Conservation (phyloP, 2,113 vertebrate species). For the Struthidea cinerea region DNA sequence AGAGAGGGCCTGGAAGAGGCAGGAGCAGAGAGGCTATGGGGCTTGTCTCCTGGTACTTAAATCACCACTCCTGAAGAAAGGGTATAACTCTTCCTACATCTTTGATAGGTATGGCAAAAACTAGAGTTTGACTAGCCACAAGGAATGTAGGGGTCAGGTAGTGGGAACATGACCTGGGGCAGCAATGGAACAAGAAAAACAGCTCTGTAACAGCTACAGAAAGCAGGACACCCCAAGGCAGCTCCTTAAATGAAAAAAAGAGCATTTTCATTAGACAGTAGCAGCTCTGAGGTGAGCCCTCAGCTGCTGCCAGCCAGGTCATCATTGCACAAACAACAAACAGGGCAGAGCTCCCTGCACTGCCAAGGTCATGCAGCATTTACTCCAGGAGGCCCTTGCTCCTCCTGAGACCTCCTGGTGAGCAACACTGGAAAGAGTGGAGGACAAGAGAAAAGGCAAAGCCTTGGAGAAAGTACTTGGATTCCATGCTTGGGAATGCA, state of each 20-base stretch:
- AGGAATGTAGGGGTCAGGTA: neutral
- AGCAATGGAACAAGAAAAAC: neutral
- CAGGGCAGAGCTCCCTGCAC: rapidly evolving
- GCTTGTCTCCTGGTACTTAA: neutral
- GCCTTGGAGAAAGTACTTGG: neutral
- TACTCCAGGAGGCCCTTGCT: neutral
- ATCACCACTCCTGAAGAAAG: neutral
- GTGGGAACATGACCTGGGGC: neutral
- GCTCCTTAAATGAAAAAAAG: neutral
- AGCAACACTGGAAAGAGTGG: neutral
- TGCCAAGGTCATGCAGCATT: neutral
- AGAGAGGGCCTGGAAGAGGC: neutral
- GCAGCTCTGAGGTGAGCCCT: neutral
- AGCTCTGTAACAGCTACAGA: neutral
- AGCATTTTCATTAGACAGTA: neutral
- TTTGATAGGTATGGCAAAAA: neutral
- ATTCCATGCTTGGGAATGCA: neutral
- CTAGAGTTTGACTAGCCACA: neutral
- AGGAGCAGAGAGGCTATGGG: neutral
- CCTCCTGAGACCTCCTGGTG: neutral
- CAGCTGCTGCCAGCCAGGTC: neutral
- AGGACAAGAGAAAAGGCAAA: neutral
- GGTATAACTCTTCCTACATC: neutral
- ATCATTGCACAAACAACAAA: rapidly evolving
- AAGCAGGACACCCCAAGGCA: neutral